Conservation (phyloP, 2,113 vertebrate genomes). For the Hippocampus zosterae region DNA sequence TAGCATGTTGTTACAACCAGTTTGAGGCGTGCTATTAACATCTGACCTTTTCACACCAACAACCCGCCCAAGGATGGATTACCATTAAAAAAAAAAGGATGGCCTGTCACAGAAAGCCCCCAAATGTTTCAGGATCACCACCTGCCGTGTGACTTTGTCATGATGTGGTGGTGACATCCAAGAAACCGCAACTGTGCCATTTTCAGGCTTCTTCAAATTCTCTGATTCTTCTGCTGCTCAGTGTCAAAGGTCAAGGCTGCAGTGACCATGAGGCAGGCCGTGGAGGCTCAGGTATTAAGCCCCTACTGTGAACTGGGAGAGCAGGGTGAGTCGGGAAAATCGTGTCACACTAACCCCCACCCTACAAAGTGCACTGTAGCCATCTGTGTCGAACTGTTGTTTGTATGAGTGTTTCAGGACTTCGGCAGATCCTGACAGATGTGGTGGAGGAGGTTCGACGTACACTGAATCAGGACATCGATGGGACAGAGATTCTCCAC, state of each 20-base stretch:
- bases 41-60: slow-evolving; percentile 32
- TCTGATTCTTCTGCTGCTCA: not conserved
- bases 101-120: not conserved
- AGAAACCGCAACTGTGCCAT: too few relatives aligned
- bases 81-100: not conserved
- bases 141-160: not conserved
- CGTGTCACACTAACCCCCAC: not conserved
- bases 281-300: slow-evolving; percentile 60
- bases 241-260: slow-evolving; percentile 23
- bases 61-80: slow-evolving; percentile 15
- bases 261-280: slow-evolving; percentile 62
- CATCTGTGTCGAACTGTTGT: not conserved
- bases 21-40: slow-evolving; percentile 40
- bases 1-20: slow-evolving; percentile 4
- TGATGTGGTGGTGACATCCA: not conserved
- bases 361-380: not conserved
- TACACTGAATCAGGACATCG: slow-evolving; percentile 77
- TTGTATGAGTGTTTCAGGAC: slow-evolving; percentile 61
- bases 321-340: slow-evolving; percentile 46
- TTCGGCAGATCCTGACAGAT: slow-evolving; percentile 79
- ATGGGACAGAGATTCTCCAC: slow-evolving; percentile 77
- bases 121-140: not conserved
- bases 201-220: not conserved
- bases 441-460: slow-evolving; percentile 79
- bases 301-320: slow-evolving; percentile 56